Conservation (phyloP, 2,113 vertebrate genomes). For the Zingel zingel region DNA sequence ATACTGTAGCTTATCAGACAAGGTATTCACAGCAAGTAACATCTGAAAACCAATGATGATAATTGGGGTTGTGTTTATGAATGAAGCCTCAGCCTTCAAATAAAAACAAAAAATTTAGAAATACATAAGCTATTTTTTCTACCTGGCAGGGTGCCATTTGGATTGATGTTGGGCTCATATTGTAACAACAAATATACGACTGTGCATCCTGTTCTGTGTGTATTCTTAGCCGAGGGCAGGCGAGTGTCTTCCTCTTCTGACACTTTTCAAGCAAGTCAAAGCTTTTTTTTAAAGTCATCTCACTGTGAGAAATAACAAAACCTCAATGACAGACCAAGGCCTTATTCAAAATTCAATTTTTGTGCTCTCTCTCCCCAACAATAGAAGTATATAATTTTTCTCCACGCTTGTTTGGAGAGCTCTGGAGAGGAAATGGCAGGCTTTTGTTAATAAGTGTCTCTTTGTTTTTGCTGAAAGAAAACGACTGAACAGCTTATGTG, state of each 20-base stretch:
- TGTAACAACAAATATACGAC: constrained; percentile 48
- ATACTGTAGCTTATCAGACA: too few relatives aligned
- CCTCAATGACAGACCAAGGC: constrained; percentile 69
- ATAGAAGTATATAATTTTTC: constrained; percentile 65
- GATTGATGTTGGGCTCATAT: constrained; percentile 52
- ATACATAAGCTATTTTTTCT: constrained; percentile 52
- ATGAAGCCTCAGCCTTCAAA: too few relatives aligned
- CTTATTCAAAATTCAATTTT: constrained; percentile 69
- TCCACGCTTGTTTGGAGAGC: constrained; percentile 62
- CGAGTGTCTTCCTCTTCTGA: constrained; percentile 45
- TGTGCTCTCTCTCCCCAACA: constrained; percentile 59
- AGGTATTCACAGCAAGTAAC: too few relatives aligned
- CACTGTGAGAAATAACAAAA: constrained; percentile 53
- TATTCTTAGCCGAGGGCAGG: constrained; percentile 57
- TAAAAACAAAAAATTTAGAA: neutral
- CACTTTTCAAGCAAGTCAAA: constrained; percentile 56
- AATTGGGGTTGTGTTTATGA: too few relatives aligned
- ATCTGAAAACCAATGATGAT: too few relatives aligned
- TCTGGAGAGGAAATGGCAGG: constrained; percentile 62
- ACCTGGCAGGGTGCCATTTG: constrained; percentile 50
- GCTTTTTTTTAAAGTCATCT: constrained; percentile 70
- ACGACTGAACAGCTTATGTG: constrained; percentile 76
- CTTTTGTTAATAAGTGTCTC: constrained; percentile 73
- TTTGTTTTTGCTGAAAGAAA: constrained; percentile 59
- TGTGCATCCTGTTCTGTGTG: constrained; percentile 34